Evolutionary conservation across 1,140 invertebrate genomes (phyloP).

Genomic region (Camponotus vicinus): DNA sequence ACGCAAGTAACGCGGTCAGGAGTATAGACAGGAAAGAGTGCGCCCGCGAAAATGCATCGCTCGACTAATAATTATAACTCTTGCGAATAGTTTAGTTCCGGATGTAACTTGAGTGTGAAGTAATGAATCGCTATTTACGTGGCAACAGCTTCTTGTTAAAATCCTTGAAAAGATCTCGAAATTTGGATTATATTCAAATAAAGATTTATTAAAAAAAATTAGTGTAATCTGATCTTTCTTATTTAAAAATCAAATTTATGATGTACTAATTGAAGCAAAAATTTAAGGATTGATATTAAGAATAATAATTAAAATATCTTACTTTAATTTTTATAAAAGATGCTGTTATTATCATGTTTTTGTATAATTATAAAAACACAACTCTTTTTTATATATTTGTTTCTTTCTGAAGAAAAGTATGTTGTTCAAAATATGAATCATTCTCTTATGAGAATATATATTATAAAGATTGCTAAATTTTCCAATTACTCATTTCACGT

Average conservation of each 20-base stretch:
- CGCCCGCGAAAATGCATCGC: conserved; percentile 58
- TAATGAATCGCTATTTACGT: conserved; percentile 45
- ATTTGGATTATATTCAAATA: background rate
- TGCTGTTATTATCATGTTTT: background rate
- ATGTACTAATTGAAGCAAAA: background rate
- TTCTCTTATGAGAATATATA: background rate
- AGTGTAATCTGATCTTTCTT: background rate
- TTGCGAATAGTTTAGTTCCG: conserved; percentile 61
- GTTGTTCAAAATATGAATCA: conserved; percentile 56
- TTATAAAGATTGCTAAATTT: conserved; percentile 12
- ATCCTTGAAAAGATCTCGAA: background rate
- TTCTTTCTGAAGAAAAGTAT: background rate
- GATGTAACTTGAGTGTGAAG: conserved; percentile 52
- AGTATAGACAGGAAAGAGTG: conserved; percentile 68
- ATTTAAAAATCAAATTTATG: background rate
- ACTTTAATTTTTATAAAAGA: background rate
- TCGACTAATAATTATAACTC: conserved; percentile 75
- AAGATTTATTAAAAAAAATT: background rate
- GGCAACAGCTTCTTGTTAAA: conserved; percentile 6
- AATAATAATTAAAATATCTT: background rate
- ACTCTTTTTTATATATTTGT: background rate
- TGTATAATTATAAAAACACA: background rate
- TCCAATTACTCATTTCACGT: conserved; percentile 28
- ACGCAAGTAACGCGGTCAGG: conserved; percentile 61
- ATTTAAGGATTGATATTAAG: background rate